phyloP scores from a whole-genome alignment of 2,113 vertebrate genomes.

The Paramisgurnus dabryanus region DNA sequence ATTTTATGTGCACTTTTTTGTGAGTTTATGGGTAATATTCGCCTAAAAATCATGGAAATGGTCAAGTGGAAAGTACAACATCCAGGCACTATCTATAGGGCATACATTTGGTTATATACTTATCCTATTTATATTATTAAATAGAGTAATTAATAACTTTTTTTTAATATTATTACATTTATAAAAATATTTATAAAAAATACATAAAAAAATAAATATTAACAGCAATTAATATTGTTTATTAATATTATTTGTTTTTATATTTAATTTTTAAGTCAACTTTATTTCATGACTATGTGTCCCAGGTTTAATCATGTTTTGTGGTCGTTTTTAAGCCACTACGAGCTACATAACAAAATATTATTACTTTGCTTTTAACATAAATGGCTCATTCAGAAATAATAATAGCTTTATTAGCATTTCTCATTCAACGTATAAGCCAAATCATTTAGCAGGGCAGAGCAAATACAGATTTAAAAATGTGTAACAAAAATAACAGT shows the following conservation, averaged over 20 bases:
- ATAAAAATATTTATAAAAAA: too few species aligned
- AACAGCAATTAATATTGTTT: too few species aligned
- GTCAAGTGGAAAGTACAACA: too few species aligned
- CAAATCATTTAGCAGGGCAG: constrained; percentile 12
- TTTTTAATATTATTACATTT: too few species aligned
- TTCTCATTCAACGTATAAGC: constrained; percentile 38
- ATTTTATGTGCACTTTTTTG: too few species aligned
- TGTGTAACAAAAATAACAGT: neutral
- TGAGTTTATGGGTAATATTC: neutral
- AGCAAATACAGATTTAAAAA: neutral
- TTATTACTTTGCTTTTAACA: constrained; percentile 12
- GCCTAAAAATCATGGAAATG: neutral
- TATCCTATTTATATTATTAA: too few species aligned
- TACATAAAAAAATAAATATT: too few species aligned
- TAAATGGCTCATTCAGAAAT: constrained; percentile 18
- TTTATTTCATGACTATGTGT: neutral
- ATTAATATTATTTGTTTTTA: too few species aligned
- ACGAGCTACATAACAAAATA: neutral
- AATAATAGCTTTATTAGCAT: constrained; percentile 34
- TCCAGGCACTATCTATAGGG: too few species aligned
- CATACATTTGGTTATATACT: too few species aligned
- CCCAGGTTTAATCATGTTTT: constrained; percentile 1
- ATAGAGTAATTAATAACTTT: too few species aligned
- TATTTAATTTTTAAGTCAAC: neutral
- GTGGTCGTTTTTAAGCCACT: constrained; percentile 9